Evolutionary conservation across 2,888 invertebrate species (phyloP).

Genomic region (Hydriomena furcata): DNA sequence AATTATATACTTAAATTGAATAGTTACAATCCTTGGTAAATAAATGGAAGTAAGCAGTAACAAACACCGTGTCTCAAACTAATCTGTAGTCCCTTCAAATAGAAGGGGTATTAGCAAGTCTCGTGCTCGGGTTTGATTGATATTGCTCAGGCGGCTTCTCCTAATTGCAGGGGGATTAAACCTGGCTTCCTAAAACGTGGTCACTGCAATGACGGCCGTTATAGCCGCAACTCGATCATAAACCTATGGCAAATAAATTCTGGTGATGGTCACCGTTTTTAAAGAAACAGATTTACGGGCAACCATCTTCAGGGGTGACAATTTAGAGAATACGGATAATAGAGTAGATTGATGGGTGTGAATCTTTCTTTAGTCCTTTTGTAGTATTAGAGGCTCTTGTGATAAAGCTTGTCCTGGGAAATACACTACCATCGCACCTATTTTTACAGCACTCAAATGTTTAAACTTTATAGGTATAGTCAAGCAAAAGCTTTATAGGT

Average conservation of each 20-base stretch:
- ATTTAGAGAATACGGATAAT: too few species aligned
- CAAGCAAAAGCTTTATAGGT: too few species aligned
- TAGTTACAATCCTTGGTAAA: slow-evolving; percentile 3
- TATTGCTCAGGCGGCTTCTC: slow-evolving; percentile 8
- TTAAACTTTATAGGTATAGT: too few species aligned
- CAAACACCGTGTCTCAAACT: neutral
- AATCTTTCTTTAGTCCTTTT: too few species aligned
- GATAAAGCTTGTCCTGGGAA: too few species aligned
- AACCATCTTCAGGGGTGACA: too few species aligned
- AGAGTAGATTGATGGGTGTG: too few species aligned
- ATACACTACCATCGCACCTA: too few species aligned
- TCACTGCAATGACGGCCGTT: neutral
- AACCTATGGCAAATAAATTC: neutral
- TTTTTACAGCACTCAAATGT: too few species aligned
- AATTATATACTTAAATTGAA: neutral
- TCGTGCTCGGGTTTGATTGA: slow-evolving; percentile 23
- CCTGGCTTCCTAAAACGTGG: neutral
- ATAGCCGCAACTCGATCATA: neutral
- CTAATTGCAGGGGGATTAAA: slow-evolving; percentile 15
- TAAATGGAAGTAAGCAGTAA: slow-evolving; percentile 9
- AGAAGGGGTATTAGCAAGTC: slow-evolving; percentile 9
- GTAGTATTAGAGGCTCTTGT: too few species aligned
- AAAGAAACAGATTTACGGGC: too few species aligned
- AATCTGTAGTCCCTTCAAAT: slow-evolving; percentile 12
- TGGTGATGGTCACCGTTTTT: too few species aligned